A percentile compares a stretch with the other conserved stretches of the same genome.
Evolutionary conservation across 2,888 invertebrate genomes (phyloP).

Genomic region (Caradrina kadenii): DNA sequence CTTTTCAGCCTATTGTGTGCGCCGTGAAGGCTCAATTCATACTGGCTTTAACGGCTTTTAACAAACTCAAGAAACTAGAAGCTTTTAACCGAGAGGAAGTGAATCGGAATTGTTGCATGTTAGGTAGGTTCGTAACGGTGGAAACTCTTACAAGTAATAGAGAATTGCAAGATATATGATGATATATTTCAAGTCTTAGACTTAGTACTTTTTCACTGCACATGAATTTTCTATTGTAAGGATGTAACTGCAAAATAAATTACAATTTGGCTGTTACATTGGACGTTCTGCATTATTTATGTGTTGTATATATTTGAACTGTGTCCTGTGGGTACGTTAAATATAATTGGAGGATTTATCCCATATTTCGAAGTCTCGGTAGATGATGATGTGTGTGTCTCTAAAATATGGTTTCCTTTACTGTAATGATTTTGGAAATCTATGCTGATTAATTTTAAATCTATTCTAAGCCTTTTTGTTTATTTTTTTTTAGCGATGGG

Average conservation of each 20-base stretch:
- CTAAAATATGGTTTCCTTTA: too few relatives aligned
- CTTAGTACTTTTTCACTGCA: slow-evolving; percentile 24
- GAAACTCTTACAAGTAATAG: slow-evolving; percentile 42
- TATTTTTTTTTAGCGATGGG: too few relatives aligned
- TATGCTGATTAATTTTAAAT: too few relatives aligned
- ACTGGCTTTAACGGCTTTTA: slow-evolving; percentile 81
- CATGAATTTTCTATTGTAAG: slow-evolving; percentile 17
- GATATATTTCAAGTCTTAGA: slow-evolving; percentile 28
- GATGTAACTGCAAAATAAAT: slow-evolving; percentile 16
- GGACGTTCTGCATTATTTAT: slow-evolving; percentile 6
- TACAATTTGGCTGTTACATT: not conserved
- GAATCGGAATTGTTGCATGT: slow-evolving; percentile 76
- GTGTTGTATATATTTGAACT: not conserved
- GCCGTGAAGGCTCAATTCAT: slow-evolving; percentile 79
- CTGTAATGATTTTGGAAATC: too few relatives aligned
- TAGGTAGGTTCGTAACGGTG: slow-evolving; percentile 53
- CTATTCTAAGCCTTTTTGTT: too few relatives aligned
- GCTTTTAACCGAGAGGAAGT: slow-evolving; percentile 82
- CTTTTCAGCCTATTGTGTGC: slow-evolving; percentile 83
- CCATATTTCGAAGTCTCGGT: too few relatives aligned
- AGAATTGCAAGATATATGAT: slow-evolving; percentile 37
- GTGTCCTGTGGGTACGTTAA: not conserved
- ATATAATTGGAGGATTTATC: not conserved
- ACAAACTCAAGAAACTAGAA: slow-evolving; percentile 82
- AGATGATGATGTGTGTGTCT: too few relatives aligned